Base-by-base conservation (phyloP, 2,888 invertebrate species). In the Drosophila yooni region DNA sequence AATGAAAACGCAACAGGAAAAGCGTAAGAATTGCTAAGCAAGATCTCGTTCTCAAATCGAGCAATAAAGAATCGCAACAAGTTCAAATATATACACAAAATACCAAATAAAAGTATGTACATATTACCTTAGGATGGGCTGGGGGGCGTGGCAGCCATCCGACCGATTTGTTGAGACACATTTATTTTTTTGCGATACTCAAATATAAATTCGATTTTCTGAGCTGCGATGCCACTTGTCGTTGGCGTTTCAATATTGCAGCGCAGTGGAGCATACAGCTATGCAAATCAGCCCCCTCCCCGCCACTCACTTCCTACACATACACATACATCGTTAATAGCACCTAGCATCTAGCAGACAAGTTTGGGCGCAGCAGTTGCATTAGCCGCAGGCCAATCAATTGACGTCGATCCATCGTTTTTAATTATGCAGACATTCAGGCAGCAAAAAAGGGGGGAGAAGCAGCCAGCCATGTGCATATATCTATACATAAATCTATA, bases 1-100 rank as follows among this genome's bases (percentile, higher is more conserved):
- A 52, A 31, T 13, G 29, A 48, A 40, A 50, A 21, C 31, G 29
- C 40, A 48, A 48, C 21, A 43, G 61, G 38, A 46, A 34, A 58
- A 54, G 58, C 62, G 21, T 67, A 40, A 51, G 38, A 46, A 43
- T 38, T 48, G 58, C 48, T 38, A n/a, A 56, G 50, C 34, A n/a
- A 43, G 51, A 61, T 43, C 43, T 54, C 70, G 69, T 56, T 81
- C 67, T 60, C 82, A 90, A 90, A 86, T 88, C 90, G 75, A 60
- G 86, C 86, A 74, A 75, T 80, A 77, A 74, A 88, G 79, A 90
- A 88, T 88, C 83, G 84, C 84, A 71, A 90, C 82, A 84, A 69
- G 73, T 70, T 66, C 52, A 62, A 36, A 67, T 33, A 21, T 25
- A 54, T 31, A 46, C 36, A 27, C 25, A 43, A 36, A 51, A 34